Conservation (phyloP, 2,888 invertebrate genomes). For the Orchesella flavescens region DNA sequence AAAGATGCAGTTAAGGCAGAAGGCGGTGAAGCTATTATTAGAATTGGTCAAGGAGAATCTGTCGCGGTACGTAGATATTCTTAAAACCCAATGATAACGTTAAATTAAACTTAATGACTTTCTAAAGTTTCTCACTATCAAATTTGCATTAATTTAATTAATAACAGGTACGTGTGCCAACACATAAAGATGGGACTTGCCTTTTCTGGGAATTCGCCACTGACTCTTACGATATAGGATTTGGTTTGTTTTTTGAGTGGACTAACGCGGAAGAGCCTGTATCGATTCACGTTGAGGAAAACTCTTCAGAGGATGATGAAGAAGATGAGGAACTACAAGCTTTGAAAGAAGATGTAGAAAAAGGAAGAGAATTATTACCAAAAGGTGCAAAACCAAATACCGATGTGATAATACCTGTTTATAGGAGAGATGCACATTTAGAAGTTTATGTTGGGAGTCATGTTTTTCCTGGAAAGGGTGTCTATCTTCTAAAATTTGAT, state of each 20-base stretch:
- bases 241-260: conserved; percentile 99
- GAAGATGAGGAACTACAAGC: conserved; percentile 79
- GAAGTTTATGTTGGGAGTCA: conserved; percentile 88
- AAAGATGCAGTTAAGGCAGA: conserved; percentile 88
- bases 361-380: conserved; percentile 70
- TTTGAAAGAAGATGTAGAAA: conserved; percentile 70
- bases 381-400: conserved; percentile 72
- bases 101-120: too few relatives aligned
- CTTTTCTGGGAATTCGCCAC: conserved; percentile 99
- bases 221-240: conserved; percentile 97
- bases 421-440: conserved; percentile 95
- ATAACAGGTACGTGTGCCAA: conserved; percentile 89
- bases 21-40: conserved; percentile 90
- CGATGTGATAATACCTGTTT: conserved; percentile 94
- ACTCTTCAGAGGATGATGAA: conserved; percentile 87
- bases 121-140: too few relatives aligned
- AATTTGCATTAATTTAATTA: too few relatives aligned
- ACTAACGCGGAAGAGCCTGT: conserved; percentile 89
- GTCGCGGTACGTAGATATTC: conserved; percentile 83
- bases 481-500: conserved; percentile 98
- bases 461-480: conserved; percentile 96
- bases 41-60: conserved; percentile 96
- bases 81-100: too few relatives aligned
- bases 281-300: conserved; percentile 94
- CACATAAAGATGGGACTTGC: conserved; percentile 92